phyloP scores from a whole-genome alignment of 2,797 vertebrate genomes.

The Cephalopachus bancanus region DNA sequence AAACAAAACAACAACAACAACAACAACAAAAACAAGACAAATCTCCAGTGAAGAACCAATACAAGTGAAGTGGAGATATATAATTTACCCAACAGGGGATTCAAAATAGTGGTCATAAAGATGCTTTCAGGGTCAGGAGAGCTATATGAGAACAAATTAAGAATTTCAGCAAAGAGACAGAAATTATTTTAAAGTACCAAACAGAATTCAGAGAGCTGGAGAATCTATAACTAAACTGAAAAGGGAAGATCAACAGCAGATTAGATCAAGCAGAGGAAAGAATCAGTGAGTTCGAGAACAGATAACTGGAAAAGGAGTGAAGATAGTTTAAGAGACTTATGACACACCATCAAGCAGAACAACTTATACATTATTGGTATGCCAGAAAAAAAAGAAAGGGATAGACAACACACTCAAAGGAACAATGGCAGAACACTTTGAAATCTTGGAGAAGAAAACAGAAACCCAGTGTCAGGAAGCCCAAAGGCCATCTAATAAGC shows the following conservation, averaged over 20 bases:
- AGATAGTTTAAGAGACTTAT: not conserved
- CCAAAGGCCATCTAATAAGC: not conserved
- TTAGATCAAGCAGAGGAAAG: not conserved
- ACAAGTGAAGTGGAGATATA: not conserved
- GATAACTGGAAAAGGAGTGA: not conserved
- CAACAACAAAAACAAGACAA: not conserved
- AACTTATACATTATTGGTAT: not conserved
- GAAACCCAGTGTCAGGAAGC: not conserved
- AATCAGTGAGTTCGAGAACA: not conserved
- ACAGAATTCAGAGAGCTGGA: not conserved
- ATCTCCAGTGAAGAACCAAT: not conserved
- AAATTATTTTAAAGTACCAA: not conserved
- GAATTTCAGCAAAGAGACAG: not conserved
- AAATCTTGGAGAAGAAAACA: not conserved
- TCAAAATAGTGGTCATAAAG: not conserved
- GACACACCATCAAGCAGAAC: no score
- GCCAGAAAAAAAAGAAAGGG: not conserved
- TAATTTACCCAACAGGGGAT: not conserved
- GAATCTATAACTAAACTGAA: not conserved
- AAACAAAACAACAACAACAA: no score
- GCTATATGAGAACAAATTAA: not conserved
- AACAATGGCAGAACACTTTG: not conserved
- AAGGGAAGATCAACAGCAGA: not conserved
- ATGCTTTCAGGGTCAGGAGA: not conserved
- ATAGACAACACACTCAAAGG: not conserved